Evolutionary conservation across 1,140 invertebrate genomes (phyloP), one percentile per base, ranked within the genome.

Genomic region (Paraescarpia echinospica): DNA sequence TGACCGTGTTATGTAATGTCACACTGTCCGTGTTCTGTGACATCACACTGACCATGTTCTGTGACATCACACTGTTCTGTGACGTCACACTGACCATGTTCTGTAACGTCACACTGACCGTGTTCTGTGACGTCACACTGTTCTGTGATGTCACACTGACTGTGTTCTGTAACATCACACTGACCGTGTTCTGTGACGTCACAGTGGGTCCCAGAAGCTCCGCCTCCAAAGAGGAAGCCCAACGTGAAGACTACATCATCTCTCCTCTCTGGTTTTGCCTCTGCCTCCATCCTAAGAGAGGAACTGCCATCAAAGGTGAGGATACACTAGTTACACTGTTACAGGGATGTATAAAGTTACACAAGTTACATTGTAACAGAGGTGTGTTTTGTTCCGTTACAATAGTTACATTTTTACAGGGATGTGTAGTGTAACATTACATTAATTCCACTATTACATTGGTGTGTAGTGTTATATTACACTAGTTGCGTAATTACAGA

Each of bases 191-290:
- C 41, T 41, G 41, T 41, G 41, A 6, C 41, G 12, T 41, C 51
- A 91, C 94, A 95, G 95, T 96, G 95, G 95, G 95, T 95, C 6
- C 95, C 95, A 93, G 95, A 95, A n/a, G 94, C 95, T 34, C 94
- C 94, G 33, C 94, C 95, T 41, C 34, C 34, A 27, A 95, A 94
- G 91, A 95, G 94, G 91, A 95, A 95, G 92, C 95, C 95, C 92
- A 96, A 95, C 88, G 93, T 92, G 5, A 94, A 95, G 91, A 34
- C 93, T 14, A 95, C 95, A 91, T 95, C 95, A 91, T 95, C 95
- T 34, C 91, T 96, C 27, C 93, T 96, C 51, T 94, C 95, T 91
- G 95, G 95, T 0, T 96, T 96, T 94, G 95, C 94, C 18, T 91
- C 94, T 18, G 92, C 94, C 89, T 91, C 94, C 27, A 91, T 94